Evolutionary conservation across 2,113 vertebrate genomes (phyloP), one percentile per base, ranked within the genome.

Genomic region (Eurypyga helias): DNA sequence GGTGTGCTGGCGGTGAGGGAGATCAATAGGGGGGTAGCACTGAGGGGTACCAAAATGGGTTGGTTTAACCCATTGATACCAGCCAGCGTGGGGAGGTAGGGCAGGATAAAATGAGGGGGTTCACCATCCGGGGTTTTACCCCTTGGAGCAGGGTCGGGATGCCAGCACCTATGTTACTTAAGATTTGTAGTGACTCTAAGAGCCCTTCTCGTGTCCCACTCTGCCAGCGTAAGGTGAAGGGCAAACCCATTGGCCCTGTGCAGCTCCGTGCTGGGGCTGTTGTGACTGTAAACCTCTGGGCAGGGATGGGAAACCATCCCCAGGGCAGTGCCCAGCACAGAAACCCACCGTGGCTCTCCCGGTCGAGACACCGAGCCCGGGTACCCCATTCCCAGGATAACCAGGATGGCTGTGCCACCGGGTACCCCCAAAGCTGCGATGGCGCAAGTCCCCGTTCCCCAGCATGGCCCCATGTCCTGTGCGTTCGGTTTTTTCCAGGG

Each of bases 391-490:
- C 31, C 52, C 29, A 0, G 23, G 5, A 17, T 2, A 0, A 24
- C 58, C 0, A 12, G 26, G 34, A 51, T 16, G 48, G 18, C 36
- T 3, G 9, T 62, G 38, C 69, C 36, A 10, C 24, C 4, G 5
- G 52, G 6, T 73, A 17, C 11, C 0, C 51, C 28, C 36, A 6
- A 1, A 38, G 29, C 69, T 80, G 45, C 29, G 12, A 4, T 2
- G 28, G 55, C 26, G 23, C 43, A 13, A 67, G 8, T 3, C 62
- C 62, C 77, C 57, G 1, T 51, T 82, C 15, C 61, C 38, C 12
- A 51, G 38, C 60, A 17, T 4, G 1, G 11, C 67, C 67, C 36
- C 1, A 0, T 1, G 24, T 15, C 57, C 65, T 1, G 10, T 9
- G 3, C 0, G 0, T 7, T 78, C 65, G 16, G 5, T 7, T 69